These are phyloP conservation scores for Heliothis virescens DNA, from an alignment of 1,140 invertebrate genomes.

Conservation along the genomic window DNA sequence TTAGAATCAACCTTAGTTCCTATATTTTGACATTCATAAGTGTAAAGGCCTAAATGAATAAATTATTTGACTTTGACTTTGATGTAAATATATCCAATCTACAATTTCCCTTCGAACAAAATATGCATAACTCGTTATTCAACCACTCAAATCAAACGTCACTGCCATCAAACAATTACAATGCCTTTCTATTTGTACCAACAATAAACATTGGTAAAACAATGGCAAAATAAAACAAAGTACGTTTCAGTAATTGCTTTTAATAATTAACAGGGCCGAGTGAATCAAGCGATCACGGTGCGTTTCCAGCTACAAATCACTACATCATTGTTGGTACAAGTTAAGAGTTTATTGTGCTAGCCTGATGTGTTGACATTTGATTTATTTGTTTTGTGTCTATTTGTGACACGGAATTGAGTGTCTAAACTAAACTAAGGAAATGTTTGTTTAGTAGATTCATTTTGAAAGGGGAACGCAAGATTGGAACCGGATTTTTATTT, in stretches of 20 bases:
- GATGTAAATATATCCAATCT: too few relatives aligned
- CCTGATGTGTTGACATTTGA: background rate
- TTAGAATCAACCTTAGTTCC: too few relatives aligned
- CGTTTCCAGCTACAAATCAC: slow-evolving; percentile 75
- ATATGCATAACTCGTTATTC: too few relatives aligned
- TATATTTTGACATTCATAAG: too few relatives aligned
- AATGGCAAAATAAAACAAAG: slow-evolving; percentile 50
- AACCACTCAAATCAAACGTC: background rate
- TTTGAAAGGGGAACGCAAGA: too few relatives aligned
- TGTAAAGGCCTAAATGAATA: too few relatives aligned
- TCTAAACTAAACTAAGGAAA: too few relatives aligned
- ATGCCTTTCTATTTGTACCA: background rate
- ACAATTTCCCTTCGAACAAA: too few relatives aligned
- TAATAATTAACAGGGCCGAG: slow-evolving; percentile 77
- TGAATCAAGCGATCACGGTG: slow-evolving; percentile 73
- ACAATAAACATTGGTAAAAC: slow-evolving; percentile 47
- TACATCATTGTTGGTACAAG: slow-evolving; percentile 54
- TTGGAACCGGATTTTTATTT: too few relatives aligned
- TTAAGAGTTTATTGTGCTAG: slow-evolving; percentile 37
- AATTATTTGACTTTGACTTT: too few relatives aligned
- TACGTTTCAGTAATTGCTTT: slow-evolving; percentile 63
- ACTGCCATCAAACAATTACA: background rate
- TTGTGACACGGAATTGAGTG: background rate
- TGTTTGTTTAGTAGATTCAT: too few relatives aligned
- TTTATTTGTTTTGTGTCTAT: background rate